Base-by-base conservation (phyloP, 2,888 invertebrate species). In the Caradrina kadenii region DNA sequence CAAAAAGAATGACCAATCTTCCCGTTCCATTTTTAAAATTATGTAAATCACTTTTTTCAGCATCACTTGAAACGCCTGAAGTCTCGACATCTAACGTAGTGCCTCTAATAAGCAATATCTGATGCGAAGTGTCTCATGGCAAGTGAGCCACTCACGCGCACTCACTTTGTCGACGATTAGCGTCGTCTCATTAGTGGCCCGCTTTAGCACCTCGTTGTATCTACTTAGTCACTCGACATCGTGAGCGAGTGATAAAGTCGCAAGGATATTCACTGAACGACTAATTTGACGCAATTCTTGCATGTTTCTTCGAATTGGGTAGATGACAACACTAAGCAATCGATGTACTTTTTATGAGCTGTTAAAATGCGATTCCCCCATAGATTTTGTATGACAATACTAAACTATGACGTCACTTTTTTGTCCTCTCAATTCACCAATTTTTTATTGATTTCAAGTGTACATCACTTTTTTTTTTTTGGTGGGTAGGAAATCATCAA, bases 101-200 rank as follows among this genome's bases (percentile, higher is more conserved):
- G 68, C 71, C 56, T 61, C 69, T 83, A 76, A 78, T 75, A 79
- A 76, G 80, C 83, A 73, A 81, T 78, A 85, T 84, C 74, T 63
- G 11, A 81, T 75, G 80, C 79, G 65, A 73, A 82, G 83, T 81
- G 80, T 76, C 71, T 66, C 60, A 56, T 54, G 54, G 63, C 58
- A 70, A 85, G 83, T 76, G 77, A 53, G 74, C 59, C 76, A 82
- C 84, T 84, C 80, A 67, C 73, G 80, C 75, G 82, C 86, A 88
- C 89, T 91, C 83, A 86, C 91, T 89, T 91, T 90, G 89, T 84
- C 71, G 76, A 75, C 89, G 87, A 92, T 92, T 91, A 92, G 91
- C 91, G 85, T 86, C 84, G 82, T 81, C 88, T 89, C 87, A 87
- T 91, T 90, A 82, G 84, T 82, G 62, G 76, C 19, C 62, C 68